Evolutionary conservation across 2,888 invertebrate genomes (phyloP).

Genomic region (Acronicta aceris): DNA sequence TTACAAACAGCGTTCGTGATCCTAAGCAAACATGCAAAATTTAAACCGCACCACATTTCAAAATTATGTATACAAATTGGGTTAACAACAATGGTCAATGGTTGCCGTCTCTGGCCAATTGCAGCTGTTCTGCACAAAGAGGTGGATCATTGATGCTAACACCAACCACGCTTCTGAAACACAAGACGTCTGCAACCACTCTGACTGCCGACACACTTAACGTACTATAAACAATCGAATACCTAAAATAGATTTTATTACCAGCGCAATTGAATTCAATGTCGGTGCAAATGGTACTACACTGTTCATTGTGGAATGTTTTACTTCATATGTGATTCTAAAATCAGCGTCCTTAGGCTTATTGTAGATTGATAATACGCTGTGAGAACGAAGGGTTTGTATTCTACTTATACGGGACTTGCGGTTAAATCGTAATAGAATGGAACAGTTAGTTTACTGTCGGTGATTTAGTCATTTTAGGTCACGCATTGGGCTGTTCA

Average conservation of each 20-base stretch:
- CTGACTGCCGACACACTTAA: constrained; percentile 76
- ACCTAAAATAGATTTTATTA: constrained; percentile 84
- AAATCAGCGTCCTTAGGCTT: constrained; percentile 63
- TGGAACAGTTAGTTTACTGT: constrained; percentile 64
- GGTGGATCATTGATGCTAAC: constrained; percentile 74
- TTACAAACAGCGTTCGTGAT: constrained; percentile 29
- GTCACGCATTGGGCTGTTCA: constrained; percentile 31
- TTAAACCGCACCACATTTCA: constrained; percentile 42
- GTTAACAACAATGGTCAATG: constrained; percentile 51
- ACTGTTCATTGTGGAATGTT: constrained; percentile 69
- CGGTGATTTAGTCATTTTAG: constrained; percentile 48
- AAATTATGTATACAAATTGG: constrained; percentile 51
- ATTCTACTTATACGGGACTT: constrained; percentile 64
- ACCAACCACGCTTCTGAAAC: constrained; percentile 79
- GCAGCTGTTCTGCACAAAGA: constrained; percentile 69
- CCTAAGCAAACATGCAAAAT: constrained; percentile 43
- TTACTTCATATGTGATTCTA: constrained; percentile 70
- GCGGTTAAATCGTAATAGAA: constrained; percentile 72
- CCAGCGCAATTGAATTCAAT: constrained; percentile 83
- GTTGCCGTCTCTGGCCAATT: constrained; percentile 53
- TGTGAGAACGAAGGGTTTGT: constrained; percentile 62
- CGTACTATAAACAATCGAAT: constrained; percentile 79
- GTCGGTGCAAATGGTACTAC: constrained; percentile 72
- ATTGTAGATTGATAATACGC: constrained; percentile 60
- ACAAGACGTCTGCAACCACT: constrained; percentile 79